A percentile compares a stretch with the other conserved stretches of the same genome.
phyloP scores from a whole-genome alignment of 2,888 invertebrate genomes.

The Ariolimax columbianus region DNA sequence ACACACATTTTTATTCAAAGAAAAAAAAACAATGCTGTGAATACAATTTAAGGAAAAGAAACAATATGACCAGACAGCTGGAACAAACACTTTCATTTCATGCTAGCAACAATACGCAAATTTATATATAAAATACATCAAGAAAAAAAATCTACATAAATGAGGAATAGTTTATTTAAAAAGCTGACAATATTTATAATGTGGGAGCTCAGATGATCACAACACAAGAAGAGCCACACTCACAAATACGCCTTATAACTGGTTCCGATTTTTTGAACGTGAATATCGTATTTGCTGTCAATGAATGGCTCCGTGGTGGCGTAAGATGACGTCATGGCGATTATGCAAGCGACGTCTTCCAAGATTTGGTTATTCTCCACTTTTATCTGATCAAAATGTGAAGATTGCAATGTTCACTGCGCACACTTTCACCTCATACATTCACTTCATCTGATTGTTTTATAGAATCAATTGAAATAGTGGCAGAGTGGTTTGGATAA shows the following conservation, averaged over 20 bases:
- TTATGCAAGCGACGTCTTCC: constrained; percentile 94
- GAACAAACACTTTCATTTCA: too few species aligned
- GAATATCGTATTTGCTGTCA: constrained; percentile 98
- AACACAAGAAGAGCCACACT: constrained; percentile 56
- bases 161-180: background rate
- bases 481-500: too few species aligned
- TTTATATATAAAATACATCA: too few species aligned
- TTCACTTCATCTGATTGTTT: too few species aligned
- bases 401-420: constrained; percentile 23
- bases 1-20: too few species aligned
- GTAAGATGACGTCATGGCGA: constrained; percentile 92
- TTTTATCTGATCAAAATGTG: constrained; percentile 76
- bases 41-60: too few species aligned
- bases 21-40: too few species aligned
- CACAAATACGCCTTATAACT: constrained; percentile 96
- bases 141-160: background rate
- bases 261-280: constrained; percentile 97
- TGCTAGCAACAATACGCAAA: too few species aligned
- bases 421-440: too few species aligned
- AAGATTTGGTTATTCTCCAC: constrained; percentile 93
- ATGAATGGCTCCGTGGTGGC: constrained; percentile 97
- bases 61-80: too few species aligned
- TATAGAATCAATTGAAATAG: too few species aligned
- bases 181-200: background rate
- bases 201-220: background rate